These are phyloP conservation scores for Drosophila leontia DNA, from an alignment of 1,140 invertebrate genomes.

Conservation along the genomic window DNA sequence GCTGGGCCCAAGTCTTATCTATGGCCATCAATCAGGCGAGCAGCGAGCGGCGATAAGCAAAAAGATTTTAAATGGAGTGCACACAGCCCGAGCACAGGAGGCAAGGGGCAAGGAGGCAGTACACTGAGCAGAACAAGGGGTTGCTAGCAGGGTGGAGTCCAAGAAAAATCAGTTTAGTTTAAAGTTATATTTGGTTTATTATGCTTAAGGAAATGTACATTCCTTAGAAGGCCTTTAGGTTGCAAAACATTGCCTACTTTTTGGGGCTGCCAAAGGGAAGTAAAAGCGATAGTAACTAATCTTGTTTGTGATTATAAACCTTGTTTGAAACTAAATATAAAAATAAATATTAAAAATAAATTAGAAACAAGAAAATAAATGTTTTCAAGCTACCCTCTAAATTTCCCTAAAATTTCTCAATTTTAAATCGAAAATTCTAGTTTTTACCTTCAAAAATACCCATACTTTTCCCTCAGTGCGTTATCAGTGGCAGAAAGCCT, in stretches of 20 bases:
- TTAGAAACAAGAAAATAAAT: too few species aligned
- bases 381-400: neutral
- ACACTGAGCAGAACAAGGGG: conserved; percentile 1
- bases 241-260: neutral
- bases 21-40: conserved; percentile 85
- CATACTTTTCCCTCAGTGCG: conserved; percentile 5
- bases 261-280: too few species aligned
- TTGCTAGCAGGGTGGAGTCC: rapidly evolving
- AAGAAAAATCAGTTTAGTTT: too few species aligned
- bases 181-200: neutral
- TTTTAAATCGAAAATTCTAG: neutral
- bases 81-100: conserved; percentile 34
- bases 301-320: too few species aligned
- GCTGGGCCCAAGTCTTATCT: conserved; percentile 79
- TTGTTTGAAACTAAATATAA: too few species aligned
- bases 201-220: too few species aligned
- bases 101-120: conserved; percentile 3
- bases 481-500: conserved; percentile 11
- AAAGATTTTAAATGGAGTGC: conserved; percentile 84
- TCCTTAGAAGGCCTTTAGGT: too few species aligned
- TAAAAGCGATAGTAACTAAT: too few species aligned
- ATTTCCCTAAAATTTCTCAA: neutral
- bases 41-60: conserved; percentile 83
- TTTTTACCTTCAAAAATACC: rapidly evolving
- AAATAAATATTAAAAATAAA: too few species aligned